phyloP scores from a whole-genome alignment of 1,140 invertebrate species.

The Drosophila setifemur region DNA sequence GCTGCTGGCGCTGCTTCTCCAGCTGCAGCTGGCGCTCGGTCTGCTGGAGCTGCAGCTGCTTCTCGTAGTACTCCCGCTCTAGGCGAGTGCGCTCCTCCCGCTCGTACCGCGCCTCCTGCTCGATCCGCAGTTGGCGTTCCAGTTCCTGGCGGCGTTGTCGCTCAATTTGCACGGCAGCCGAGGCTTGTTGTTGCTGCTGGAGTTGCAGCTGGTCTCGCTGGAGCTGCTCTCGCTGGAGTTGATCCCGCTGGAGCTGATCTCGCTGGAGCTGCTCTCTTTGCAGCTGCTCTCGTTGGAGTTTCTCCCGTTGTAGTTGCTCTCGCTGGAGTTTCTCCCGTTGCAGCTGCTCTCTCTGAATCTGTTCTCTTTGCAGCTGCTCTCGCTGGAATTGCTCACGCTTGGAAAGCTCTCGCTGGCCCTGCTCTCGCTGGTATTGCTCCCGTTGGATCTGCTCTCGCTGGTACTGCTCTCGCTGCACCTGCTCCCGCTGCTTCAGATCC shows the following conservation, averaged over 20 bases:
- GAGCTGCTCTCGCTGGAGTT: conserved; percentile 17
- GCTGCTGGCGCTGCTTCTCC: conserved; percentile 58
- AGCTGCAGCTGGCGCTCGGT: conserved; percentile 58
- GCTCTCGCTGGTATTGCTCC: conserved; percentile 13
- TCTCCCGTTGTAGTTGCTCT: conserved; percentile 11
- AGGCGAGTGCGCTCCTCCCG: conserved; percentile 58
- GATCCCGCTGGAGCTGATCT: conserved; percentile 23
- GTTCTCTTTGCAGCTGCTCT: conserved; percentile 25
- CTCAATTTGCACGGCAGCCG: conserved; percentile 66
- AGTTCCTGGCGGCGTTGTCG: conserved; percentile 66
- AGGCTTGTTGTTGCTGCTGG: conserved; percentile 58
- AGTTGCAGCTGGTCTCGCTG: conserved; percentile 40
- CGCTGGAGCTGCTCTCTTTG: conserved; percentile 13
- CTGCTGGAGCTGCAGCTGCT: conserved; percentile 59
- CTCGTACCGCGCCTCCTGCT: conserved; percentile 64
- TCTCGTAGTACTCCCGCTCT: conserved; percentile 66
- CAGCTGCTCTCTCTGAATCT: conserved; percentile 22
- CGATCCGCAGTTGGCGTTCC: conserved; percentile 53
- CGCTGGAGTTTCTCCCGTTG: conserved; percentile 18
- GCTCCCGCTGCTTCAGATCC: conserved; percentile 20
- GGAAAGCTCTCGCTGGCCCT: conserved; percentile 12
- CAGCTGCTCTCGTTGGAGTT: conserved; percentile 13
- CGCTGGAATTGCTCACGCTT: conserved; percentile 30
- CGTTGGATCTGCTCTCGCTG: conserved; percentile 16
- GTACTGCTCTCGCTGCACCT: conserved; percentile 12